phyloP scores from a whole-genome alignment of 2,888 invertebrate genomes.

The Rotaria sp. region DNA sequence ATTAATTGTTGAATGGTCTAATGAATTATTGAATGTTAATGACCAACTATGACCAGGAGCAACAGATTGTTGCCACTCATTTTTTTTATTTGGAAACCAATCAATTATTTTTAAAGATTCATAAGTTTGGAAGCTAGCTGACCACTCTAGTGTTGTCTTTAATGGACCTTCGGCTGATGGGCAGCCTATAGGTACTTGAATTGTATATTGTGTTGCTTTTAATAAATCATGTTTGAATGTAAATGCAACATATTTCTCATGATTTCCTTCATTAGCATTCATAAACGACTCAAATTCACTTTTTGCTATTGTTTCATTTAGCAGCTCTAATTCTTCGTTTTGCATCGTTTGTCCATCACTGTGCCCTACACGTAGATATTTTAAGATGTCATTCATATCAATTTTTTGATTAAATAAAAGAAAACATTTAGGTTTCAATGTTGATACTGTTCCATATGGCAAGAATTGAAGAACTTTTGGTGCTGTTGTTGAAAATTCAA shows the following conservation, averaged over 20 bases:
- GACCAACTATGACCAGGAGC: slow-evolving; percentile 1
- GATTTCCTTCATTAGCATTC: background rate
- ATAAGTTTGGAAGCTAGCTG: background rate
- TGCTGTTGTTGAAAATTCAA: slow-evolving; percentile 3
- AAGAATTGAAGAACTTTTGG: background rate
- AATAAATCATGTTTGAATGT: slow-evolving; percentile 12
- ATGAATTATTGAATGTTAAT: slow-evolving; percentile 21
- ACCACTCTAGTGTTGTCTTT: background rate
- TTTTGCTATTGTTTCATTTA: slow-evolving; percentile 7
- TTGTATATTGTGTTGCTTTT: slow-evolving; percentile 8
- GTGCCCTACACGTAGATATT: background rate
- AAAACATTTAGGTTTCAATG: background rate
- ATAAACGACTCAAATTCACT: background rate
- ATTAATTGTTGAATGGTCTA: slow-evolving; percentile 21
- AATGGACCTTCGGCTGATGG: slow-evolving; percentile 12
- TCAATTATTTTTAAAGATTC: slow-evolving; percentile 1
- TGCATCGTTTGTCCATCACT: background rate
- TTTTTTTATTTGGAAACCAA: background rate
- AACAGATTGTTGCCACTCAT: background rate
- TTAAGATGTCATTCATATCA: background rate
- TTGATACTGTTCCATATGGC: background rate
- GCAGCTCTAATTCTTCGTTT: background rate
- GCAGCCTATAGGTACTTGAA: background rate
- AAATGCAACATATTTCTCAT: slow-evolving; percentile 28
- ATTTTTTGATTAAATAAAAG: slow-evolving; percentile 26